A percentile compares a stretch with the other conserved stretches of the same genome.
phyloP scores from a whole-genome alignment of 1,140 invertebrate genomes.

The Papilio aristodemus region DNA sequence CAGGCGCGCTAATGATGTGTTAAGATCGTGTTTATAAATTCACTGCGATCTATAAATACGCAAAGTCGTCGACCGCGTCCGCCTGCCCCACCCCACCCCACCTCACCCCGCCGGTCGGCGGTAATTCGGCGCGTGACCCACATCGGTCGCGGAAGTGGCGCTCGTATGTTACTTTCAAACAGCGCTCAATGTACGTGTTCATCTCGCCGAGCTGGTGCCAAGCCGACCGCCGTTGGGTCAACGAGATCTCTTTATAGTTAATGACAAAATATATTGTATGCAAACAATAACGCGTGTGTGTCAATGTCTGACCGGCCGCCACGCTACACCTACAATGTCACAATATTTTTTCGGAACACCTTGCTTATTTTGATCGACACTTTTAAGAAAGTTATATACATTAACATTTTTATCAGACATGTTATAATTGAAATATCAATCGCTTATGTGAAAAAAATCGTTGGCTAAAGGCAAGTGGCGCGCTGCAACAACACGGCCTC shows the following conservation, averaged over 20 bases:
- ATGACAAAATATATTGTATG: no score
- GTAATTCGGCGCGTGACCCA: slow-evolving; percentile 19
- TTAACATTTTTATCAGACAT: no score
- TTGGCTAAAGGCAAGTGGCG: no score
- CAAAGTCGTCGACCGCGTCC: slow-evolving; percentile 4
- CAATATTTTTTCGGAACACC: no score
- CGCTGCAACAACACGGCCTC: no score
- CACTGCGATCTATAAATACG: neutral
- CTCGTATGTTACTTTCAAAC: neutral
- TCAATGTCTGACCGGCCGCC: no score
- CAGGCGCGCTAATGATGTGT: slow-evolving; percentile 13
- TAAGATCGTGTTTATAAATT: slow-evolving; percentile 12
- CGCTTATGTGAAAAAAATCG: no score
- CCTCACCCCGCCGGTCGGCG: neutral
- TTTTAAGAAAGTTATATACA: no score
- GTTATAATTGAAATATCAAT: no score
- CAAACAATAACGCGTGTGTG: no score
- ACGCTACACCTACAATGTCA: no score
- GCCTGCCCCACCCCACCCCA: neutral
- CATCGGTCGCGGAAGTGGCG: slow-evolving; percentile 17
- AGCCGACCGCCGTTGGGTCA: neutral
- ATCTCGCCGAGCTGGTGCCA: neutral
- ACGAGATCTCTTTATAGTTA: neutral
- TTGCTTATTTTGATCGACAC: no score
- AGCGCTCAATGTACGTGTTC: neutral